Conservation (phyloP, 1,140 invertebrate genomes). For the Drosophila simulans region DNA sequence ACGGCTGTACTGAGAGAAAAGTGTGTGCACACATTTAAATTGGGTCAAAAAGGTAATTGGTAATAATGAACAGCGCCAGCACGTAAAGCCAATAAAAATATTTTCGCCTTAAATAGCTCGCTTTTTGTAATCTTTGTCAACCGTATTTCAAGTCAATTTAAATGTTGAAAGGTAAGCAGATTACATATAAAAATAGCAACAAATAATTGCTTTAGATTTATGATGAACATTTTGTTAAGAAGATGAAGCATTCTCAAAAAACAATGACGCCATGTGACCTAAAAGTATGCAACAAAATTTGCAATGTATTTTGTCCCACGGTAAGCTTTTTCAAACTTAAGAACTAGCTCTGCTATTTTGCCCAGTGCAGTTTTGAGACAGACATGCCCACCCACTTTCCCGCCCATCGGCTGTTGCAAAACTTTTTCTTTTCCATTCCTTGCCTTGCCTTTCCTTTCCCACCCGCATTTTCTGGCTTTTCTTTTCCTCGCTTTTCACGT, state of each 20-base stretch:
- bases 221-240: no score
- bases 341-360: neutral
- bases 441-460: constrained; percentile 3
- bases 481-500: neutral
- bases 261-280: neutral
- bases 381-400: constrained; percentile 11
- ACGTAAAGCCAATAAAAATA: constrained; percentile 11
- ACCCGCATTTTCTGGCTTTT: constrained; percentile 11
- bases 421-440: constrained; percentile 33
- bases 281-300: neutral
- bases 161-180: neutral
- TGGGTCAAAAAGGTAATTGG: neutral
- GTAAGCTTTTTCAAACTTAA: neutral
- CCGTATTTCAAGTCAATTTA: neutral
- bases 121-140: neutral
- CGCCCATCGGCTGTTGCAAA: constrained; percentile 23
- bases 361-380: constrained; percentile 8
- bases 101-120: neutral
- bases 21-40: neutral
- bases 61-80: neutral
- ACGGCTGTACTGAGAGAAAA: constrained; percentile 12
- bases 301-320: no score
- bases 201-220: neutral
- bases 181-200: neutral
- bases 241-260: no score